phyloP scores from a whole-genome alignment of 37 sponge, comb jelly and placozoan genomes.

The Tethya wilhelma region DNA sequence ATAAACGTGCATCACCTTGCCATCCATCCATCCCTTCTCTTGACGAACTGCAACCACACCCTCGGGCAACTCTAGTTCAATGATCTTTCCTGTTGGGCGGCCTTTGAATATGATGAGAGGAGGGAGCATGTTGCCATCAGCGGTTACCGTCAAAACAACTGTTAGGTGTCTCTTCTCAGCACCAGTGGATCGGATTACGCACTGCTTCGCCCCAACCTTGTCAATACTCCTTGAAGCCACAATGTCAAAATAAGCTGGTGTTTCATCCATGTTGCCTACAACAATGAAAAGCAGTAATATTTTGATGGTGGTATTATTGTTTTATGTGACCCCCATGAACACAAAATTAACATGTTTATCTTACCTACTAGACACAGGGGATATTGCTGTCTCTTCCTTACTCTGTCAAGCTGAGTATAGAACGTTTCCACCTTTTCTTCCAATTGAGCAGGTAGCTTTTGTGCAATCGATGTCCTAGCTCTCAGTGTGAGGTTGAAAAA shows the following conservation, averaged over 20 bases:
- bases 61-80: background rate
- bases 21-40: constrained; percentile 1
- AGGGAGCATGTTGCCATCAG: background rate
- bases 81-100: background rate
- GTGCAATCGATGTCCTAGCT: constrained; percentile 6
- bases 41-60: background rate
- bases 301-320: background rate
- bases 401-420: background rate
- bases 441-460: background rate
- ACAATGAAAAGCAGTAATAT: no score
- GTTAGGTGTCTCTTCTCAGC: constrained; percentile 10
- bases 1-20: background rate
- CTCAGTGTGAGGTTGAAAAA: constrained; percentile 13
- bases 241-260: constrained; percentile 11
- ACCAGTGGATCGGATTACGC: background rate
- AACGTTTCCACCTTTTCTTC: background rate
- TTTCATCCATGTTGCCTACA: constrained; percentile 24
- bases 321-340: background rate
- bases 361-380: background rate
- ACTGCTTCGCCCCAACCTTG: background rate
- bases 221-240: background rate
- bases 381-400: background rate
- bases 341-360: background rate
- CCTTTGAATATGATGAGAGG: constrained; percentile 12
- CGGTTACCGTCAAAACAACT: background rate